Conservation (phyloP, 1,140 invertebrate species). For the Lordiphosa mommai region DNA sequence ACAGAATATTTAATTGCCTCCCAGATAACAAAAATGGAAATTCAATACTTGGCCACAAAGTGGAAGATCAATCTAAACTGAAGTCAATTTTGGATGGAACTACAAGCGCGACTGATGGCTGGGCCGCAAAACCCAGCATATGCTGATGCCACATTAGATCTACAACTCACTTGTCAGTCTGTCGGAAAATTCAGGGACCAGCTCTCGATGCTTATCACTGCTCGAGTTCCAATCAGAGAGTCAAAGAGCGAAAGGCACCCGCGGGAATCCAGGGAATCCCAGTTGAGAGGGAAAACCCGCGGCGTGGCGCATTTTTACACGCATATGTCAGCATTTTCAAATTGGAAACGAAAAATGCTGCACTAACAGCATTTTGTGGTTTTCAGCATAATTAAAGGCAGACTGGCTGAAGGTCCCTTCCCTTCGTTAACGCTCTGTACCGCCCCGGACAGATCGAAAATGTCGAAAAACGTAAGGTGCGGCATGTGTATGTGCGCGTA, state of each 20-base stretch:
- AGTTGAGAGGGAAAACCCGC: conserved; percentile 35
- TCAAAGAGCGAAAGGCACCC: conserved; percentile 66
- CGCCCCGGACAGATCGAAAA: conserved; percentile 77
- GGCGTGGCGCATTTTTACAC: conserved; percentile 38
- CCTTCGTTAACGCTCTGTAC: conserved; percentile 12
- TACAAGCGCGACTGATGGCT: conserved; percentile 58
- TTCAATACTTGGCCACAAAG: background rate
- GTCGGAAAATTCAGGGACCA: conserved; percentile 11
- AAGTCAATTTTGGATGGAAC: conserved; percentile 51
- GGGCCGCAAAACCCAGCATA: conserved; percentile 66
- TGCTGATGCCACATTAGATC: conserved; percentile 80
- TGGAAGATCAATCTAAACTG: conserved; percentile 60
- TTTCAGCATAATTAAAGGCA: conserved; percentile 76
- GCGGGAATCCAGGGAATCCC: conserved; percentile 46
- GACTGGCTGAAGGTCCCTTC: conserved; percentile 32
- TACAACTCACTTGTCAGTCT: conserved; percentile 73
- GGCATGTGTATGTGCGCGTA: background rate
- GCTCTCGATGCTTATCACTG: conserved; percentile 40
- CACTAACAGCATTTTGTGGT: conserved; percentile 77
- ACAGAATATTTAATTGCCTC: conserved; percentile 8
- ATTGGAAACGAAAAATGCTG: conserved; percentile 73
- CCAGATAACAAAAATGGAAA: background rate
- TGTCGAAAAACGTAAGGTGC: conserved; percentile 79
- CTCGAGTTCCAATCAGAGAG: conserved; percentile 76
- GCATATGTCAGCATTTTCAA: conserved; percentile 77